Conservation (phyloP, 2,797 vertebrate species). For the Lerista edwardsae region DNA sequence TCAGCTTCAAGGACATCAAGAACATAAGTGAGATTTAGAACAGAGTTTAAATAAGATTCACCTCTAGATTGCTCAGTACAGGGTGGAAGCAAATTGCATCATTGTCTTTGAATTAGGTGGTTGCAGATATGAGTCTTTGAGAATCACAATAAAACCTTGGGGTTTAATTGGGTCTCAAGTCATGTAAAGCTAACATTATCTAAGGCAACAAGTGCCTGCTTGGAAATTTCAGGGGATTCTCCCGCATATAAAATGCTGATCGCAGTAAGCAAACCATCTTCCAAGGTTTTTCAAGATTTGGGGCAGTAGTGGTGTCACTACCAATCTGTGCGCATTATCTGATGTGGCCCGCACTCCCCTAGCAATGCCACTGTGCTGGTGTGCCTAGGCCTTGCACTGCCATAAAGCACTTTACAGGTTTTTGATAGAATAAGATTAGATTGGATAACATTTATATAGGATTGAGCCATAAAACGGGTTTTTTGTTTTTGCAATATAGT, state of each 20-base stretch:
- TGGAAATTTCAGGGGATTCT: conserved; percentile 1
- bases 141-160: conserved; percentile 5
- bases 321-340: too few species aligned
- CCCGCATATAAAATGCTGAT: neutral
- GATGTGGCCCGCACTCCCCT: too few species aligned
- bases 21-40: conserved; percentile 9
- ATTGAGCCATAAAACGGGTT: neutral
- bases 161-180: conserved; percentile 16
- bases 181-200: conserved; percentile 29
- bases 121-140: conserved; percentile 17
- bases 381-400: too few species aligned
- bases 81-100: conserved; percentile 8
- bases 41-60: conserved; percentile 24
- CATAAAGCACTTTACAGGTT: too few species aligned
- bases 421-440: too few species aligned
- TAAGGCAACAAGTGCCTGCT: neutral
- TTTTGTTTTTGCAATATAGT: neutral
- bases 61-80: conserved; percentile 12
- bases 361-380: too few species aligned
- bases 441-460: too few species aligned
- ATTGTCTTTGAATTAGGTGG: conserved; percentile 27
- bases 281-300: too few species aligned
- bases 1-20: conserved; percentile 4
- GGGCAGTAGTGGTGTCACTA: too few species aligned
- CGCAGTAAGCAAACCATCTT: neutral